These are phyloP conservation scores for Engystomops pustulosus DNA, from an alignment of 2,113 vertebrate species.

Conservation along the genomic window DNA sequence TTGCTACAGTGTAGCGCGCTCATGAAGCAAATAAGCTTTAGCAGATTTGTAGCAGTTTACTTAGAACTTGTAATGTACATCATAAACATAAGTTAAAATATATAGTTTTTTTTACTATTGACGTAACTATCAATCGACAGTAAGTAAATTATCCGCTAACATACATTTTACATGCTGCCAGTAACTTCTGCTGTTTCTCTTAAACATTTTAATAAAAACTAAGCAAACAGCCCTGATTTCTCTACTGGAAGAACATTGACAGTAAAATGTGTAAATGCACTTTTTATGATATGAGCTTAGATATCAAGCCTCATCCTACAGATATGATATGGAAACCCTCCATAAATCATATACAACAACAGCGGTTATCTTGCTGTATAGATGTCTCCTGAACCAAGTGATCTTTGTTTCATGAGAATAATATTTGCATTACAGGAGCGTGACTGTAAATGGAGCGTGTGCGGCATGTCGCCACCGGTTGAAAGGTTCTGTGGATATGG, in stretches of 20 bases:
- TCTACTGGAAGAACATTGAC: not conserved
- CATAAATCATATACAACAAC: slow-evolving; percentile 23
- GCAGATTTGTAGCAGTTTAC: too few species aligned
- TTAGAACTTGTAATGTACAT: too few species aligned
- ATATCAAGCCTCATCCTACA: not conserved
- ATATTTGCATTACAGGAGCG: not conserved
- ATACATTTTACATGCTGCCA: not conserved
- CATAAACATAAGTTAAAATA: not conserved
- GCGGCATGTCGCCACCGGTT: not conserved
- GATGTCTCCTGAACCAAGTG: not conserved
- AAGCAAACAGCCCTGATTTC: not conserved
- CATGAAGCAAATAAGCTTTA: too few species aligned
- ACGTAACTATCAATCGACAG: not conserved
- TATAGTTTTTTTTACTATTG: not conserved
- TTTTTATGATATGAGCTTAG: slow-evolving; percentile 38
- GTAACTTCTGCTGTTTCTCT: not conserved
- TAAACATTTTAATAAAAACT: not conserved
- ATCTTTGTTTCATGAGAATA: not conserved
- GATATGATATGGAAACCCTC: not conserved
- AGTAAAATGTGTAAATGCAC: slow-evolving; percentile 15
- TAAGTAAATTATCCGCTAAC: not conserved
- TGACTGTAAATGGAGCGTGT: slow-evolving; percentile 1
- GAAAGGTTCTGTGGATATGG: not conserved
- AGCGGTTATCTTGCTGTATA: slow-evolving; percentile 2
- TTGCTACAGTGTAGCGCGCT: too few species aligned